These are phyloP conservation scores for Cephalopachus bancanus DNA, from an alignment of 2,797 vertebrate species.

Conservation along the genomic window DNA sequence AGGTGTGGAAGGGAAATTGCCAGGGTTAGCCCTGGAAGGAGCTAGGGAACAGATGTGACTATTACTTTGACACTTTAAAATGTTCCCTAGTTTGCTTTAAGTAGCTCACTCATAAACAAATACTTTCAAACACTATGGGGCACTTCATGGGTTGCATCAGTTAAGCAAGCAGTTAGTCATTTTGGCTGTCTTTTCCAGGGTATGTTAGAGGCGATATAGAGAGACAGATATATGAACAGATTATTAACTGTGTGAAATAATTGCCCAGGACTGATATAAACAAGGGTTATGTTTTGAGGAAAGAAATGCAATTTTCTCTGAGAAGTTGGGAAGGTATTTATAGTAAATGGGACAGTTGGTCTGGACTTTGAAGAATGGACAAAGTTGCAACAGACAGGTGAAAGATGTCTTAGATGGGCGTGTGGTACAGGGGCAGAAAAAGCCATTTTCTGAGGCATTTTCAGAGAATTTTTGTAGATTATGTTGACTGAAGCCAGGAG, in stretches of 20 bases:
- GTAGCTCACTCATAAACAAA: slow-evolving; percentile 28
- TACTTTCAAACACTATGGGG: background rate
- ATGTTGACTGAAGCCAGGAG: slow-evolving; percentile 12
- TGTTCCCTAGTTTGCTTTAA: background rate
- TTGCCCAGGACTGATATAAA: background rate
- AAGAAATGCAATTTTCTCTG: background rate
- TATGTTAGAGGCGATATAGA: background rate
- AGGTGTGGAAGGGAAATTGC: background rate
- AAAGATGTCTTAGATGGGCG: background rate
- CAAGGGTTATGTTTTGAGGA: background rate
- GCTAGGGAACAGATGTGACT: background rate
- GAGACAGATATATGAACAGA: background rate
- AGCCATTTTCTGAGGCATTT: background rate
- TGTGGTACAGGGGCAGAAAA: background rate
- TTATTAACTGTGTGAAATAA: background rate
- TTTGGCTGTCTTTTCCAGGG: background rate
- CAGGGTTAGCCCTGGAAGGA: background rate
- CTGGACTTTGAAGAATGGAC: background rate
- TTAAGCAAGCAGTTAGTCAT: background rate
- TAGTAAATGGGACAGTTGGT: background rate
- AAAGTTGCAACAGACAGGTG: background rate
- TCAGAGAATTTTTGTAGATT: background rate
- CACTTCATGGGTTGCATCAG: background rate
- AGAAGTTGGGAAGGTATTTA: background rate
- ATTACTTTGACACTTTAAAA: slow-evolving; percentile 26